Conservation (phyloP, 2,113 vertebrate species). For the Cromileptes altivelis region DNA sequence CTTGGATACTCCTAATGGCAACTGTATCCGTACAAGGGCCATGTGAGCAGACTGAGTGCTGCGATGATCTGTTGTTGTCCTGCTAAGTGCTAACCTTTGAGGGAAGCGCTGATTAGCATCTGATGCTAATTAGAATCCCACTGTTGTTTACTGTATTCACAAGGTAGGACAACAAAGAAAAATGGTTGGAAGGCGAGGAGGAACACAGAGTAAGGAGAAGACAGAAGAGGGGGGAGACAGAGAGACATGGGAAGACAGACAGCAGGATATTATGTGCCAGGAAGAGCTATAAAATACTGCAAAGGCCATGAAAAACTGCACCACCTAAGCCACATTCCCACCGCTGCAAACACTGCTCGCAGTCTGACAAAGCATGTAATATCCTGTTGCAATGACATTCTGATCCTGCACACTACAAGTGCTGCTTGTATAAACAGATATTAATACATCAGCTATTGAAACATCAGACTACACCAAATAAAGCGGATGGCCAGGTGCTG, state of each 20-base stretch:
- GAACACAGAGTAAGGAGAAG: not conserved
- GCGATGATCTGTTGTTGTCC: slow-evolving; percentile 8
- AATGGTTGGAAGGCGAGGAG: not conserved
- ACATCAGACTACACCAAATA: not conserved
- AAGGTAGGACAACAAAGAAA: not conserved
- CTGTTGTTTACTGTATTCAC: slow-evolving; percentile 30
- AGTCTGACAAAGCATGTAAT: not conserved
- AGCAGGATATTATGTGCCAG: not conserved
- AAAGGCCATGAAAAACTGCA: not conserved
- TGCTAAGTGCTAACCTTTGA: slow-evolving; percentile 52
- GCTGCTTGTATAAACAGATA: not conserved
- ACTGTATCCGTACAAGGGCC: not conserved
- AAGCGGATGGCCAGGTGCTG: not conserved
- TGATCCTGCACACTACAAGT: not conserved
- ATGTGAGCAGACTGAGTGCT: not conserved
- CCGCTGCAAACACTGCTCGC: not conserved
- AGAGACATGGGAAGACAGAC: not conserved
- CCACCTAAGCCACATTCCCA: not conserved
- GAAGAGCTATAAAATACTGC: not conserved
- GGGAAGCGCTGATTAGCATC: slow-evolving; percentile 11
- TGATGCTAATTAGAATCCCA: slow-evolving; percentile 17
- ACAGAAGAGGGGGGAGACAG: not conserved
- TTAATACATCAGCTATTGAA: not conserved
- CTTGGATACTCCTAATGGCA: slow-evolving; percentile 4
- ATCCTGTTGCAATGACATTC: not conserved